phyloP scores from a whole-genome alignment of 2,113 vertebrate genomes.

The Heterotilapia buettikoferi region DNA sequence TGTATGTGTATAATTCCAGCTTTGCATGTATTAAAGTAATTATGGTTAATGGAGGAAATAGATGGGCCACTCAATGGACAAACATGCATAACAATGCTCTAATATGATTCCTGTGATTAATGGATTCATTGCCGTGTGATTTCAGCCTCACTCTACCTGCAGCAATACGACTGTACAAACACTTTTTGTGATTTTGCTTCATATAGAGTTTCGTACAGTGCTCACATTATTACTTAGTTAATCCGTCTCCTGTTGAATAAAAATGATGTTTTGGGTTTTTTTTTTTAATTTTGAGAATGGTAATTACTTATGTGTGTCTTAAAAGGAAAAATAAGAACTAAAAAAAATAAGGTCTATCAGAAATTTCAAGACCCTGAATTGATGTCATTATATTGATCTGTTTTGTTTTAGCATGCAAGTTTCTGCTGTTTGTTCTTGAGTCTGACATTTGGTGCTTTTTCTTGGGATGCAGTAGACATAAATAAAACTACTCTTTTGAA shows the following conservation, averaged over 20 bases:
- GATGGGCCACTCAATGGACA: conserved; percentile 32
- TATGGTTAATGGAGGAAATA: conserved; percentile 43
- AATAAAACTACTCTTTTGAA: not conserved
- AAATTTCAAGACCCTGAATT: not conserved
- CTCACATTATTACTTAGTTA: not conserved
- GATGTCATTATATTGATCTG: not conserved
- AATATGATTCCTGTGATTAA: conserved; percentile 42
- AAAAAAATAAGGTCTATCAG: not conserved
- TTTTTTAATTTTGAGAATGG: not conserved
- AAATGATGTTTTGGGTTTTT: not conserved
- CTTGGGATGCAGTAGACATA: not conserved
- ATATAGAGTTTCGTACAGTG: not conserved
- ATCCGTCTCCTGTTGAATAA: not conserved
- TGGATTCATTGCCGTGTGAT: not conserved
- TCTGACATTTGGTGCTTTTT: not conserved
- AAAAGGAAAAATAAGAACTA: not conserved
- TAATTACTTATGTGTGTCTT: not conserved
- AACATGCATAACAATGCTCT: conserved; percentile 32
- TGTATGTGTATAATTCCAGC: conserved; percentile 42
- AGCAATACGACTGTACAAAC: not conserved
- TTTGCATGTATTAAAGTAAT: conserved; percentile 57
- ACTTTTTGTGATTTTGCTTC: not conserved
- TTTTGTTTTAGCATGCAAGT: not conserved
- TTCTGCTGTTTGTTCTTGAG: not conserved
- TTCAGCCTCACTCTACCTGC: not conserved